Base-by-base conservation (phyloP, 2,113 vertebrate genomes). In the Regulus satrapa region DNA sequence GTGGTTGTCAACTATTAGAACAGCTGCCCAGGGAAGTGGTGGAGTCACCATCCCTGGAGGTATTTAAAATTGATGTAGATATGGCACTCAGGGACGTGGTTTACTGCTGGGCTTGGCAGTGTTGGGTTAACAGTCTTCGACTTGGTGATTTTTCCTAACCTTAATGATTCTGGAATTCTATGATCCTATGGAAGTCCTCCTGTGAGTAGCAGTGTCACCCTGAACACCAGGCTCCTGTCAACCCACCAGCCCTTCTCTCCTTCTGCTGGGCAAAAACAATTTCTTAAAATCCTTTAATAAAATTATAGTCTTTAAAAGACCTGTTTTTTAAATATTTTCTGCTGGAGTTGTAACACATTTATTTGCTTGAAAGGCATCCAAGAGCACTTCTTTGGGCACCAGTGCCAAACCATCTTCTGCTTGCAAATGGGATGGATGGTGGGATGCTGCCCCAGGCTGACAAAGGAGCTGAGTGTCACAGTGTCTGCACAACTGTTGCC, bases 301-400 rank as follows among this genome's bases (percentile, higher is more conserved):
- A 81, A 91, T 90, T 56, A 74, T 29, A 2, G 28, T 72, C 45
- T 40, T 76, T 3, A n/a, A 31, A 87, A 73, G 23, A n/a, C n/a
- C n/a, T 0, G 1, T n/a, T 4, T 89, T 29, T 69, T 6, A 1
- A 58, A 58, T 58, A 64, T 95, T 45, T 29, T 61, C 64, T 68
- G 38, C 56, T 73, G 69, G 56, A 91, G 24, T 56, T 52, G 18
- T 62, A 80, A 12, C 0, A 1, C 24, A 55, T 87, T 92, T 74
- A 32, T 75, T 67, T 85, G 26, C 45, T 89, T 88, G 96, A 94
- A 95, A 78, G 73, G 48, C 89, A 85, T 63, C 84, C 95, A 94
- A 92, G n/a, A 97, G 56, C 19, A 28, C 18, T 80, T 90, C 58
- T 82, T 43, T 40, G 46, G 64, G 51, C 34, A 67, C 28, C n/a